A percentile compares a stretch with the other conserved stretches of the same genome.
Evolutionary conservation across 2,888 invertebrate genomes (phyloP).

Genomic region (Acrobeloides nanus): DNA sequence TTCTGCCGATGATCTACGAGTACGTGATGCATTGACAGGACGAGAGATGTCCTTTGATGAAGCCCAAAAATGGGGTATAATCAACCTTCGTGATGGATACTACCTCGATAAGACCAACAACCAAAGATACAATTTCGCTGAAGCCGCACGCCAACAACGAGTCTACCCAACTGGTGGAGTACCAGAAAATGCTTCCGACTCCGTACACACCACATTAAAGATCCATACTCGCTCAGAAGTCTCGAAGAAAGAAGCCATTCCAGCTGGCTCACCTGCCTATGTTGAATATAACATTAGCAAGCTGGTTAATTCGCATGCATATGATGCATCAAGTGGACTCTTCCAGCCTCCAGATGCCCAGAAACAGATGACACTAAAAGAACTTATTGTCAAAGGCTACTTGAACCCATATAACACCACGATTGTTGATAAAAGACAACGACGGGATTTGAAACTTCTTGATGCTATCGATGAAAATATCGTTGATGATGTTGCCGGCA

Average conservation of each 20-base stretch:
- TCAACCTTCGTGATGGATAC: conserved; percentile 52
- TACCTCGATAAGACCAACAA: conserved; percentile 50
- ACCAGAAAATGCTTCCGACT: conserved; percentile 48
- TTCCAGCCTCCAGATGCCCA: conserved; percentile 64
- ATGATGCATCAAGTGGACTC: conserved; percentile 70
- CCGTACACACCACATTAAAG: conserved; percentile 51
- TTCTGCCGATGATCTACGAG: conserved; percentile 59
- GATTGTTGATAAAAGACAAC: conserved; percentile 42
- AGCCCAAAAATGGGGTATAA: conserved; percentile 56
- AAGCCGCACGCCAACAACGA: conserved; percentile 76
- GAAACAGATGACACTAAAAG: conserved; percentile 65
- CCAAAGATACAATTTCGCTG: conserved; percentile 64
- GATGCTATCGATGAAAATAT: conserved; percentile 56
- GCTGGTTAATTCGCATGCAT: conserved; percentile 64
- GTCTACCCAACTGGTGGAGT: conserved; percentile 58
- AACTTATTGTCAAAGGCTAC: conserved; percentile 59
- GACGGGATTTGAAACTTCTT: conserved; percentile 53
- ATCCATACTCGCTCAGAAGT: conserved; percentile 47
- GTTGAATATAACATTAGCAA: conserved; percentile 34
- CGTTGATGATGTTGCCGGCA: conserved; percentile 55
- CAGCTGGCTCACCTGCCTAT: conserved; percentile 29
- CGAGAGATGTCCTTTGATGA: conserved; percentile 59
- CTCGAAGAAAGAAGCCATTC: conserved; percentile 47
- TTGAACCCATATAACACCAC: conserved; percentile 53
- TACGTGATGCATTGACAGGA: conserved; percentile 70